A percentile compares a stretch with the other conserved stretches of the same genome.
Evolutionary conservation across 2,113 vertebrate genomes (phyloP).

Genomic region (Notothenia rossii): DNA sequence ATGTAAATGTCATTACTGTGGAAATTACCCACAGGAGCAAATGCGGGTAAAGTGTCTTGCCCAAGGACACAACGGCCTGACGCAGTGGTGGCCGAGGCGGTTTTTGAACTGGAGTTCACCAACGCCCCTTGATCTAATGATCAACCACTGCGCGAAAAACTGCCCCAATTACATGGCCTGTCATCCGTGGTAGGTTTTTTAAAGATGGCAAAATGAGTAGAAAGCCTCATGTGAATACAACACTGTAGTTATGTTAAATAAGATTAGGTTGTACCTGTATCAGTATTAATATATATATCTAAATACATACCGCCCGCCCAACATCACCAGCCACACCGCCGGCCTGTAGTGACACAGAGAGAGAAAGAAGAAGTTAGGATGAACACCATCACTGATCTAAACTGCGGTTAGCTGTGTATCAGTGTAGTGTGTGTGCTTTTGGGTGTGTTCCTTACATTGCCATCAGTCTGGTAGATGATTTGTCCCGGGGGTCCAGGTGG

Average conservation of each 20-base stretch:
- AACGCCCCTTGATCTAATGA: no score
- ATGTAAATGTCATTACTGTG: no score
- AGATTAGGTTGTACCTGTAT: not conserved
- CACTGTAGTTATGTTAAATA: not conserved
- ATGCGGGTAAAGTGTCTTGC: no score
- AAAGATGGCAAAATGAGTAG: not conserved
- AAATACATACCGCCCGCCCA: conserved; percentile 72
- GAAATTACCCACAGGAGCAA: no score
- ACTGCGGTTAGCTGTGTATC: not conserved
- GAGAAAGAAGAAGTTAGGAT: not conserved
- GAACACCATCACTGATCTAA: no score
- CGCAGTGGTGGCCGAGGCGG: no score
- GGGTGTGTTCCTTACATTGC: conserved; percentile 67
- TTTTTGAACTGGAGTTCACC: no score
- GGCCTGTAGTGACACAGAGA: conserved; percentile 50
- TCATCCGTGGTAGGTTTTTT: not conserved
- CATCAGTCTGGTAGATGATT: conserved; percentile 77
- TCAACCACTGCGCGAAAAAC: no score
- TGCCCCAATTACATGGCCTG: not conserved
- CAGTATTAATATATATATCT: not conserved
- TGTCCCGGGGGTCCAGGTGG: conserved; percentile 91
- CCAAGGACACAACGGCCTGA: no score
- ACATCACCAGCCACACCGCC: conserved; percentile 40
- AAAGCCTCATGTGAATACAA: not conserved
- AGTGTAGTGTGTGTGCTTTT: not conserved